These are phyloP conservation scores for Centrocercus urophasianus DNA, from an alignment of 2,113 vertebrate species.

Conservation along the genomic window DNA sequence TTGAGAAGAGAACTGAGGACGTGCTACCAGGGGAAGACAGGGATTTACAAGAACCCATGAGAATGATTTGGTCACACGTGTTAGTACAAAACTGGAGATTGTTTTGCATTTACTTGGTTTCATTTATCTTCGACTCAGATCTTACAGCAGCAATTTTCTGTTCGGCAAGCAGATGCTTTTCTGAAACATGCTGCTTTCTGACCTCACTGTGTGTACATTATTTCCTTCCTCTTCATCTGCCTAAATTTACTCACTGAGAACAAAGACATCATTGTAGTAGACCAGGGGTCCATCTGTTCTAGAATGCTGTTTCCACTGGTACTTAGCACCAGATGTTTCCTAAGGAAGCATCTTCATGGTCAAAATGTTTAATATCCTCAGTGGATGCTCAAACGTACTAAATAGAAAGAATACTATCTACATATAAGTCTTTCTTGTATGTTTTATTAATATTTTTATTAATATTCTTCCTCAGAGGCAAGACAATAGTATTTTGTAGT, in stretches of 20 bases:
- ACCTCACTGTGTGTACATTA: not conserved
- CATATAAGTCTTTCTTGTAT: not conserved
- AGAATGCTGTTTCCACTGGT: slow-evolving; percentile 7
- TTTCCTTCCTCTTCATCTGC: slow-evolving; percentile 50
- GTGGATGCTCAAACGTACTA: not conserved
- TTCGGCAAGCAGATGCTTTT: accelerated
- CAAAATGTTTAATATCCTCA: not conserved
- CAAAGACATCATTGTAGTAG: slow-evolving; percentile 42
- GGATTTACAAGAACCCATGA: not conserved
- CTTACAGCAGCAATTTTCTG: not conserved
- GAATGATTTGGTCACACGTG: not conserved
- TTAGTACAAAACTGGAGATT: not conserved
- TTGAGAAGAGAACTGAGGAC: not conserved
- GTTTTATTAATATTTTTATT: not conserved
- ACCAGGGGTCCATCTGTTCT: slow-evolving; percentile 24
- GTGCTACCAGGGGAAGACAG: not conserved
- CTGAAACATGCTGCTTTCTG: not conserved
- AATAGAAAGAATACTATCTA: not conserved
- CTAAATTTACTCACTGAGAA: slow-evolving; percentile 48
- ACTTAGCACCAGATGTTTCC: slow-evolving; percentile 58
- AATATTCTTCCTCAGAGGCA: not conserved
- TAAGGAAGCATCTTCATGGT: slow-evolving; percentile 45
- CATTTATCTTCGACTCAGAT: not conserved
- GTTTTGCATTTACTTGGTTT: not conserved
- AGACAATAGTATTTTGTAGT: not conserved